Evolutionary conservation across 2,113 vertebrate genomes (phyloP), one percentile per base, ranked within the genome.

Genomic region (Conger conger): DNA sequence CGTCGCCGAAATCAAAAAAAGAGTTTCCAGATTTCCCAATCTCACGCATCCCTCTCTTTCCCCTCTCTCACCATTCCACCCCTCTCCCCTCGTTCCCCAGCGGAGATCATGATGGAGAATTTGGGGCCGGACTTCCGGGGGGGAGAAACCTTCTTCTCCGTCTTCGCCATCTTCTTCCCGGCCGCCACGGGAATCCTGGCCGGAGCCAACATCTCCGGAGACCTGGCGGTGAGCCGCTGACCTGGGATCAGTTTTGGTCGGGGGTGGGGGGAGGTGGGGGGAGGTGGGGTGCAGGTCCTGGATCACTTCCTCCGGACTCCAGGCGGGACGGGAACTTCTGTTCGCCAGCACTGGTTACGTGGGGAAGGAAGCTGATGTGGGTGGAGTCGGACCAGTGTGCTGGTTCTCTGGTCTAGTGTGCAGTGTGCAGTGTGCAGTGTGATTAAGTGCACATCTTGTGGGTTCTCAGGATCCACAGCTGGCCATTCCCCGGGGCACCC

Each of bases 131-230:
- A 97, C 92, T 99, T 99, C 83, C 91, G 96, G 87, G 88, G 83
- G 0, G 88, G 83, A 0, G 93, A 96, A 1, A 97, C 96, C 0
- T 99, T 99, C 92, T 99, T 99, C 91, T 98, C 98, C 0, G 97
- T 99, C 0, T 99, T 99, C 90, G 93, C 98, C 82, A 99, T 99
- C 91, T 99, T 99, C 94, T 99, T 99, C 92, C 98, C 98, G 81
- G 98, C 98, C 83, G 98, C 98, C 88, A 99, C 98, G 86, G 98
- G 98, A 87, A 99, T 99, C 92, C 94, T 99, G 90, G 98, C 98
- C 60, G 98, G 98, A 87, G 97, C 98, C 88, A 99, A 99, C 93
- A 99, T 99, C 94, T 99, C 98, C 57, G 98, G 98, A 93, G 98
- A 99, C 91, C 97, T 99, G 85, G 95, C 97, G 79, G 98, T 99